Percentiles rank a stretch among this genome's conserved stretches.
Conservation (phyloP, 2,888 invertebrate genomes). For the Parapristionchus giblindavisi region DNA sequence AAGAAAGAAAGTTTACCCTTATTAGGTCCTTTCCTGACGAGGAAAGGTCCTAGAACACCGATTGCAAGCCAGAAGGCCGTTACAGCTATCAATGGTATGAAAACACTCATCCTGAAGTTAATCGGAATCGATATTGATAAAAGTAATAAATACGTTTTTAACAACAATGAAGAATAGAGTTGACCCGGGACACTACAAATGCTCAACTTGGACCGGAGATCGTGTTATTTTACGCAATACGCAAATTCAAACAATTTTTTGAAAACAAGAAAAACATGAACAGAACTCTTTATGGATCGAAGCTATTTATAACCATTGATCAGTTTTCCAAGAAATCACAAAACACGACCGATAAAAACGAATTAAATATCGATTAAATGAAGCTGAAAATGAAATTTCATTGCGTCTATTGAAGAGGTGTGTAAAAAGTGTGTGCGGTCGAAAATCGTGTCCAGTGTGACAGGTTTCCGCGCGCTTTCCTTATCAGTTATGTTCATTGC, state of each 20-base stretch:
- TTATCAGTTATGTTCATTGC: neutral
- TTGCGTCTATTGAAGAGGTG: conserved; percentile 6
- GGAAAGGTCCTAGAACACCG: conserved; percentile 68
- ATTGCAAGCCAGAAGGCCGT: conserved; percentile 69
- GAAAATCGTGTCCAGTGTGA: conserved; percentile 17
- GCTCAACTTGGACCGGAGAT: conserved; percentile 43
- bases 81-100: conserved; percentile 69
- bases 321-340: too few relatives aligned
- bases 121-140: neutral
- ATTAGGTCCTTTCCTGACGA: conserved; percentile 69
- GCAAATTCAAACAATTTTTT: neutral
- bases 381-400: neutral
- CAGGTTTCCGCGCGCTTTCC: neutral
- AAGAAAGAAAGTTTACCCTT: conserved; percentile 64
- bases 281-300: too few relatives aligned
- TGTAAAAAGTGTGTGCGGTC: conserved; percentile 38
- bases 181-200: conserved; percentile 5
- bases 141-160: neutral
- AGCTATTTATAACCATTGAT: too few relatives aligned
- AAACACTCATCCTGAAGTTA: conserved; percentile 57
- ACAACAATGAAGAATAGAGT: conserved; percentile 27
- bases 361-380: too few relatives aligned
- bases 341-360: too few relatives aligned
- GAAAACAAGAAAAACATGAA: too few relatives aligned
- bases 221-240: conserved; percentile 40